Evolutionary conservation across 2,888 invertebrate species (phyloP).

Genomic region (Metallyticus violacea): DNA sequence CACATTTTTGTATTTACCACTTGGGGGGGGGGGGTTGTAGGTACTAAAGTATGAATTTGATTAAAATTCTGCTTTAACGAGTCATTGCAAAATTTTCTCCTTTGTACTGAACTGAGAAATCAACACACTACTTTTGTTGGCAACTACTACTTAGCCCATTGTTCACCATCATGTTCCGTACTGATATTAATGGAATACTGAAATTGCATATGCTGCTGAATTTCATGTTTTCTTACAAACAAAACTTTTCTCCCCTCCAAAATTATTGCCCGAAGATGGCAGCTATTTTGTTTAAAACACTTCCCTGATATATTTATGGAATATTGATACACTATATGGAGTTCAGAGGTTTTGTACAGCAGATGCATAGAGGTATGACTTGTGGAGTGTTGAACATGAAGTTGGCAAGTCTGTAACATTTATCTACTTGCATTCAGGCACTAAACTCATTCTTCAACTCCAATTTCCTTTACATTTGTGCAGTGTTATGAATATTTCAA

Average conservation of each 20-base stretch:
- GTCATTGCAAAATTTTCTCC: not conserved
- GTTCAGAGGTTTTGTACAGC: not conserved
- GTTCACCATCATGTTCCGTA: not conserved
- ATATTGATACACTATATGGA: not conserved
- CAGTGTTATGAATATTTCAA: not conserved
- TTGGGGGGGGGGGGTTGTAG: too few relatives aligned
- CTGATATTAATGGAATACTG: too few relatives aligned
- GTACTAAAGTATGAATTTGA: too few relatives aligned
- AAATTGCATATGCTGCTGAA: too few relatives aligned
- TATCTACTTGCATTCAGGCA: not conserved
- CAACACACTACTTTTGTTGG: not conserved
- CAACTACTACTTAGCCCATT: not conserved
- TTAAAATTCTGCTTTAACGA: not conserved
- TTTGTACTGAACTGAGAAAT: not conserved
- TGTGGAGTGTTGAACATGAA: not conserved
- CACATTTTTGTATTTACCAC: too few relatives aligned
- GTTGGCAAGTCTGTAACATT: not conserved
- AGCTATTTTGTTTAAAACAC: not conserved
- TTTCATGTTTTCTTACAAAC: not conserved
- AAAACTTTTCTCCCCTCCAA: not conserved
- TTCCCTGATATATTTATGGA: not conserved
- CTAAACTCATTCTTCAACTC: not conserved
- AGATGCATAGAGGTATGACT: not conserved
- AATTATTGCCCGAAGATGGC: not conserved
- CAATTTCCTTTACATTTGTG: not conserved